Base-by-base conservation (phyloP, 2,113 vertebrate genomes). In the Corythornis vintsioides region DNA sequence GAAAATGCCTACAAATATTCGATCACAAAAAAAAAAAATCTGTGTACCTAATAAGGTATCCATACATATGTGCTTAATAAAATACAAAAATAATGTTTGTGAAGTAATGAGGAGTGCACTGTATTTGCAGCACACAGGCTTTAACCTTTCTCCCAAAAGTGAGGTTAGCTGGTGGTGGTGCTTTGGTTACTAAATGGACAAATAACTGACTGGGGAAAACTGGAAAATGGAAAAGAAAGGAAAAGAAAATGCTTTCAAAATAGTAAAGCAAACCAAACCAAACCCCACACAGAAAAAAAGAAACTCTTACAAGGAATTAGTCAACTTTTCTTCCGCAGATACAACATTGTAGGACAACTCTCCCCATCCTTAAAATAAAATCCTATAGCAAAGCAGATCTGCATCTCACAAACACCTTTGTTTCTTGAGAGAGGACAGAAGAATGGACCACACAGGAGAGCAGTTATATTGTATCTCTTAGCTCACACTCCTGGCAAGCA, bases 391-490 rank as follows among this genome's bases (percentile, higher is more conserved):
- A 55, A 33, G 81, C 50, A 65, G 63, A 61, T 57, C 45, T 61
- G 6, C 66, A 20, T 73, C 78, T 81, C 63, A 52, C 66, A 9
- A 26, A n/a, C 74, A 79, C 75, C 74, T 90, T 82, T 74, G 75
- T 38, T 50, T 83, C 59, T 7, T 50, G 33, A 50, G 88, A 65
- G 53, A 29, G 67, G 74, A 61, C 1, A 3, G 55, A 73, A 67
- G 60, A 59, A 25, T 3, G 22, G 95, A 91, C 89, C 90, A 95
- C 90, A 95, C 92, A 94, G 83, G 89, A 86, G 94, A 95, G 76
- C 1, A 20, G 80, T 90, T 86, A 88, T 15, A 6, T 69, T 74
- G 4, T 76, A 38, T 81, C 42, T 25, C 86, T 86, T 33, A 78
- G 70, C 91, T 92, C 76, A 43, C 35, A 2, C 80, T 74, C 13